Evolutionary conservation across 1,140 invertebrate species (phyloP), one percentile per base, ranked within the genome.

Genomic region (Neelides sp.): DNA sequence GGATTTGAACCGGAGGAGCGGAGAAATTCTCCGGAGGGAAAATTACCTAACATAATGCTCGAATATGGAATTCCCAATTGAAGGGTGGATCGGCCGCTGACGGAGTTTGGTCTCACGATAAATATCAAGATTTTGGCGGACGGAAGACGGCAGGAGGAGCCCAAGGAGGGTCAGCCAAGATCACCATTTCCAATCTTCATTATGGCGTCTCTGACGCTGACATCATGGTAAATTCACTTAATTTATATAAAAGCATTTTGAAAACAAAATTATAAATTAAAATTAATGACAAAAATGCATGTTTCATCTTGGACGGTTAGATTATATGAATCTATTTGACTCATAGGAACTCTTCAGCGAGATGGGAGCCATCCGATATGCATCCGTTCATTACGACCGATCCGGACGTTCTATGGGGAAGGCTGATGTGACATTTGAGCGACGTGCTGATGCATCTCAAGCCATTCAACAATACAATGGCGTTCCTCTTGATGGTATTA

Each of bases 391-490:
- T 69, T 98, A 97, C 71, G 93, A 98, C 66, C 77, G 86, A 69
- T 95, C 92, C 39, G 94, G 93, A 27, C 75, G 93, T 64, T 96
- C 91, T 37, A 73, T 96, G 62, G 91, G 94, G 39, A 94, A 91
- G 57, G 94, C 93, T 48, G 91, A 97, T 77, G 90, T 98, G 13
- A 81, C 94, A 44, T 98, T 92, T 73, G 87, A 93, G 65, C 76
- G 89, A 64, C 75, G 81, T 65, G 74, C 78, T 56, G 92, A 95
- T 75, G 93, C 93, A 1, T 77, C 93, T 23, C 89, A 91, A 69
- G 94, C 94, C 10, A 85, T 96, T 78, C 93, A 94, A 69, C 90
- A 96, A 66, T 98, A 98, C 68, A 94, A 97, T 73, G 89, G 89
- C 54, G 90, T 98, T 32, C 92, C 91, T 17, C 71, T 98, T 40